Evolutionary conservation across 2,113 vertebrate species (phyloP), one percentile per base, ranked within the genome.

Genomic region (Rhea americana): DNA sequence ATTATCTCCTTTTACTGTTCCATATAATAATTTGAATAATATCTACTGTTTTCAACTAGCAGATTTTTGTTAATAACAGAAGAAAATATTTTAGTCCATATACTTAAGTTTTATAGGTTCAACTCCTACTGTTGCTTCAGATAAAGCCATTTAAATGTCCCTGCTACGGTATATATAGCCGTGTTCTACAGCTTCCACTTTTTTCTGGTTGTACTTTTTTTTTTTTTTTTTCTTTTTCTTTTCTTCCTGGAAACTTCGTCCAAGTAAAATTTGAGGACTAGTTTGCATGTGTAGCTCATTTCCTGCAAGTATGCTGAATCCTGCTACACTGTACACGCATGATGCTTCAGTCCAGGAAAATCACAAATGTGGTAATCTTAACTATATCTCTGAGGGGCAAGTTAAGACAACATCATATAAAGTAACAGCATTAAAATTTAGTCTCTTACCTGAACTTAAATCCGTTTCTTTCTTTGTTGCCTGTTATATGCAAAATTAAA

Each of bases 51-150:
- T 93, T 72, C 39, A 80, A 41, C n/a, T 90, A 59, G 56, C 30
- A 88, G n/a, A 47, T 71, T 93, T 94, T 62, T 56, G 30, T 71
- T 83, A 83, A 66, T 74, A 82, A 58, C 78, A 89, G 48, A 25
- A 66, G 72, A 91, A 88, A 74, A 61, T 68, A 78, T 72, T 77
- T 85, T 85, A 73, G 28, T 16, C 35, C 21, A 7, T 9, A 82
- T 78, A 9, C 51, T 85, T 53, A 82, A 9, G 5, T 82, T 68
- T 58, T 6, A 50, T 45, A 72, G 66, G 53, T 89, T 92, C 91
- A 92, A 89, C 45, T 83, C 63, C 93, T 87, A 74, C 79, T 82
- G 15, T 18, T 32, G 30, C 59, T 82, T 62, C 47, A 85, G 72
- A 85, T 61, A 87, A 82, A 78, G 43, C 43, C 51, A 21, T 32